Evolutionary conservation across 1,140 invertebrate genomes (phyloP), one percentile per base, ranked within the genome.

Genomic region (Dinothrombium tinctorium): DNA sequence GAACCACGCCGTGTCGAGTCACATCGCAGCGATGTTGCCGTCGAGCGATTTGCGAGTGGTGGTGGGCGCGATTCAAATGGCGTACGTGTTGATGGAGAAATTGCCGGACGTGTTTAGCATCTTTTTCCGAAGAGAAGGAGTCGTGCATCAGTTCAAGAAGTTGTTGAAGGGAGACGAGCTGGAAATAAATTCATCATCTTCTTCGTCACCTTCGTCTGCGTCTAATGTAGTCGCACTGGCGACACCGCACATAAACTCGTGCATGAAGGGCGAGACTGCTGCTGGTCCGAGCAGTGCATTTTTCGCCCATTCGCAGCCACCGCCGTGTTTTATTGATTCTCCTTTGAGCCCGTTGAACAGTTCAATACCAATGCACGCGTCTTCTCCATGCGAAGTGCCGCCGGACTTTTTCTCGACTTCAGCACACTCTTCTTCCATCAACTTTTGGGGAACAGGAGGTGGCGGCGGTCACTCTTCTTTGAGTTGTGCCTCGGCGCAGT

Each of bases 21-120:
- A 95, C 56, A 84, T 95, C 52, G 87, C 89, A 25, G 83, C 84
- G 29, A 95, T 95, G 89, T 71, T 96, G 68, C 86, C 86, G 0
- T 92, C 87, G 1, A 77, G 75, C 29, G 87, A 95, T 64, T 64
- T 92, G 33, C 72, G 84, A 52, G 92, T 95, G 51, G 84, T 94
- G 19, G 87, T 95, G 35, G 83, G 83, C 40, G 86, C 86, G n/a
- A 60, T 95, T 29, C 89, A 96, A 62, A 81, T 96, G 71, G 81
- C 83, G 14, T 80, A 87, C 56, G 84, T 95, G 48, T 59, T 96
- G 14, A 92, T 96, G 82, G 76, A 84, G 55, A 86, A 90, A 52
- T 59, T 95, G 44, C 83, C 87, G 3, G 76, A 92, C 49, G 73
- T 90, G 22, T 95, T 95, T 66, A 76, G 74, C 32, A 72, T 84